Evolutionary conservation across 2,797 vertebrate species (phyloP).

Genomic region (Fistularia commersonii): DNA sequence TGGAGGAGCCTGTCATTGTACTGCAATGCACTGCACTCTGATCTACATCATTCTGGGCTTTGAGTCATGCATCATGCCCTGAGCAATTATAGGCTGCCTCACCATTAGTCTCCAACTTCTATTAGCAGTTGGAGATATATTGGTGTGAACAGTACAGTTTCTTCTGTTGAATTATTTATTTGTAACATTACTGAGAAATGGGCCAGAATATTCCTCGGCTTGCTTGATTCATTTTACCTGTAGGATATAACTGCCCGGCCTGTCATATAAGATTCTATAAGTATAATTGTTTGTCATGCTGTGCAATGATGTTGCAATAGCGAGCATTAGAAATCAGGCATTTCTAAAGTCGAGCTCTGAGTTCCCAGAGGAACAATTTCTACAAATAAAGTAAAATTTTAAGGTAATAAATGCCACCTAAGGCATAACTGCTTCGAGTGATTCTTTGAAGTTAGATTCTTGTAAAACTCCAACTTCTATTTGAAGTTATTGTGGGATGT

Average conservation of each 20-base stretch:
- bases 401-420: too few species aligned
- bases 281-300: background rate
- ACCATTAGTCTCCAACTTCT: slow-evolving; percentile 24
- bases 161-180: slow-evolving; percentile 71
- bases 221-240: slow-evolving; percentile 47
- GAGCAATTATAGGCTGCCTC: slow-evolving; percentile 59
- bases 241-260: slow-evolving; percentile 19
- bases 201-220: slow-evolving; percentile 45
- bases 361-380: too few species aligned
- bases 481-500: too few species aligned
- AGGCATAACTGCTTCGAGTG: too few species aligned
- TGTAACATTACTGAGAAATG: slow-evolving; percentile 49
- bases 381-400: too few species aligned
- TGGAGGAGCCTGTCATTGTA: slow-evolving; percentile 63
- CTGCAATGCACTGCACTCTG: slow-evolving; percentile 55
- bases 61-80: slow-evolving; percentile 57
- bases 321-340: too few species aligned
- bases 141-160: slow-evolving; percentile 52
- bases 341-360: too few species aligned
- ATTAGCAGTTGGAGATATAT: slow-evolving; percentile 52
- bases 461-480: too few species aligned
- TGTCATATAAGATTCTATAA: slow-evolving; percentile 4
- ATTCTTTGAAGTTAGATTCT: too few species aligned
- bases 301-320: too few species aligned
- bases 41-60: slow-evolving; percentile 67